Conservation (phyloP, 2,113 vertebrate genomes). For the Gasterosteus nipponicus region DNA sequence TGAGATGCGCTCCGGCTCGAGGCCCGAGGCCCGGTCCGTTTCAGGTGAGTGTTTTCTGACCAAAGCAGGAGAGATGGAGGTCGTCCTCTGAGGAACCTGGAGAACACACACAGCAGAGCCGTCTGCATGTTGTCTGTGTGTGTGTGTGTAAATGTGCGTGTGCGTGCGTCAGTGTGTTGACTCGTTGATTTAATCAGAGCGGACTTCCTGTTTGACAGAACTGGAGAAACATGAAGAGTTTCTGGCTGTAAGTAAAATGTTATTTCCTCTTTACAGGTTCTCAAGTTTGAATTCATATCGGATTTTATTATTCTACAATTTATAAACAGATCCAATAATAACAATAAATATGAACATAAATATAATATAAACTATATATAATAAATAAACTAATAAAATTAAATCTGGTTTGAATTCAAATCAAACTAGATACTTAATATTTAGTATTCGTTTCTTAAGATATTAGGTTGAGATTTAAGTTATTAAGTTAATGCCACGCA, state of each 20-base stretch:
- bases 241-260: background rate
- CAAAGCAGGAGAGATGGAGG: slow-evolving; percentile 97
- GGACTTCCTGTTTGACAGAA: background rate
- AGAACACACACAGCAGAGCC: slow-evolving; percentile 8
- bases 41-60: slow-evolving; percentile 94
- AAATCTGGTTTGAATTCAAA: background rate
- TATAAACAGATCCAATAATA: background rate
- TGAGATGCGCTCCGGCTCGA: slow-evolving; percentile 89
- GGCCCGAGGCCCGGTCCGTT: slow-evolving; percentile 91
- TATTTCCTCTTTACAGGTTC: background rate
- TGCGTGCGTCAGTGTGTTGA: too few species aligned
- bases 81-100: slow-evolving; percentile 98
- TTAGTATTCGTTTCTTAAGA: too few species aligned
- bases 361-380: too few species aligned
- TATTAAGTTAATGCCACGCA: too few species aligned
- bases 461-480: too few species aligned
- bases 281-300: background rate
- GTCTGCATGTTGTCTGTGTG: too few species aligned
- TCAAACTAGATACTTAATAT: too few species aligned
- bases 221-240: too few species aligned
- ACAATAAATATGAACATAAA: background rate
- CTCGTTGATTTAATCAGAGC: too few species aligned
- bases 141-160: too few species aligned
- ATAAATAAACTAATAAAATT: background rate
- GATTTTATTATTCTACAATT: background rate